Base-by-base conservation (phyloP, 35 echinoderm and acorn worm genomes). In the Ophiothrix spiculata region DNA sequence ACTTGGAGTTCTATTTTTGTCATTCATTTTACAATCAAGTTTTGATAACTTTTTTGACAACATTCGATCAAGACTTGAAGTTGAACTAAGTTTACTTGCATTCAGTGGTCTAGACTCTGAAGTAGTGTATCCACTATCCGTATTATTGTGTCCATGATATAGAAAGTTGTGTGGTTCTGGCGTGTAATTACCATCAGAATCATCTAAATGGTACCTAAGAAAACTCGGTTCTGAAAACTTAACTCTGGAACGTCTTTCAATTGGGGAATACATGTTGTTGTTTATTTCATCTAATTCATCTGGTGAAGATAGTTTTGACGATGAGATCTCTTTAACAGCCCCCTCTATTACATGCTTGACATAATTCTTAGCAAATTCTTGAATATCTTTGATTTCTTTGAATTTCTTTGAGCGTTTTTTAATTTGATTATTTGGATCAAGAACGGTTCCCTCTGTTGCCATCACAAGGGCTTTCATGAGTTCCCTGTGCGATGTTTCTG, bases 281-380 rank as follows among this genome's bases (percentile, higher is more conserved):
- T n/a, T 69, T 69, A 12, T 2, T 12, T 10, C 25, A n/a, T 69
- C 60, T 15, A 69, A 15, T 69, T 15, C 4, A 54, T 54, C 45
- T 54, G 45, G 8, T 54, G 60, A 69, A n/a, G 60, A 69, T 15
- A 25, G 16, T n/a, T 69, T 25, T 69, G 17, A 15, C 3, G 60
- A 15, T 25, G 29, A 28, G 29, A 25, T 25, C 29, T n/a, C 1
- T 69, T 90, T 41, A 37, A 90, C 19, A n/a, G 87, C 88, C 14
- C 32, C 69, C 46, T 79, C 73, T 39, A 91, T 21, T 32, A 94
- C 36, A 36, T 81, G n/a, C 37, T 83, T 56, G 12, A 94, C 84
- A 79, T 86, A 94, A 29, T 76, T 37, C 16, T 40, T 32, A 31
- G 80, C 93, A 94, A 90, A 94, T 32, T 80, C 77, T 12, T 89